A percentile compares a stretch with the other conserved stretches of the same genome.
phyloP scores from a whole-genome alignment of 2,113 vertebrate genomes.

The Phalacrocorax brasilianus region DNA sequence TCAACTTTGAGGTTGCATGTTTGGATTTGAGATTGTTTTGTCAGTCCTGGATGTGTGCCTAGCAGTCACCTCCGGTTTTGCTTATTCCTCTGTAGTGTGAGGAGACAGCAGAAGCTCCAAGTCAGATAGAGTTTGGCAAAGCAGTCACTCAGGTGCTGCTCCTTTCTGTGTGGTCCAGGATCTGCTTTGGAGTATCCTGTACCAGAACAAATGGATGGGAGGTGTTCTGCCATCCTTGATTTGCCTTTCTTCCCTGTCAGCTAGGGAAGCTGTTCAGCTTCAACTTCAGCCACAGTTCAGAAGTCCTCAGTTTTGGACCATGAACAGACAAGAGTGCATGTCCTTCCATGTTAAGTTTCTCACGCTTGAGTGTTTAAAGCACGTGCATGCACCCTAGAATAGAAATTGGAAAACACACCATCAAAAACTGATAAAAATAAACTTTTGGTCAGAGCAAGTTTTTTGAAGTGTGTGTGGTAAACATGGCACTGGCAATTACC shows the following conservation, averaged over 20 bases:
- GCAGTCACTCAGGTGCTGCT: background rate
- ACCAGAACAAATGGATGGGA: background rate
- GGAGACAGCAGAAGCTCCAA: background rate
- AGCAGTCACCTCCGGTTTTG: background rate
- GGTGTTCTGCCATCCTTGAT: background rate
- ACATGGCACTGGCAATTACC: fast-evolving
- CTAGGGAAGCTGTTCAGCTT: too few species aligned
- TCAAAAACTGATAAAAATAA: background rate
- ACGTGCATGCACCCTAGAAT: background rate
- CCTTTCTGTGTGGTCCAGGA: background rate
- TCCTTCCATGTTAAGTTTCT: background rate
- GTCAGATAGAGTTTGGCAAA: background rate
- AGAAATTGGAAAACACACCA: background rate
- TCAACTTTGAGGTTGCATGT: background rate
- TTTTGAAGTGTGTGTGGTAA: background rate
- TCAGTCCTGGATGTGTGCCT: background rate
- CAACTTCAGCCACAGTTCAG: background rate
- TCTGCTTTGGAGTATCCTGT: background rate
- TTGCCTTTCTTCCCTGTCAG: background rate
- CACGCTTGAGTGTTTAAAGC: background rate
- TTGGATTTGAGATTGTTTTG: background rate
- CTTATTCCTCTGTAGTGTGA: background rate
- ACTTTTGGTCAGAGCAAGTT: background rate
- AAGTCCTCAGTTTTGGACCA: background rate
- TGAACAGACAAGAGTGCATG: background rate